Evolutionary conservation across 2,888 invertebrate species (phyloP).

Genomic region (Brenthis daphne): DNA sequence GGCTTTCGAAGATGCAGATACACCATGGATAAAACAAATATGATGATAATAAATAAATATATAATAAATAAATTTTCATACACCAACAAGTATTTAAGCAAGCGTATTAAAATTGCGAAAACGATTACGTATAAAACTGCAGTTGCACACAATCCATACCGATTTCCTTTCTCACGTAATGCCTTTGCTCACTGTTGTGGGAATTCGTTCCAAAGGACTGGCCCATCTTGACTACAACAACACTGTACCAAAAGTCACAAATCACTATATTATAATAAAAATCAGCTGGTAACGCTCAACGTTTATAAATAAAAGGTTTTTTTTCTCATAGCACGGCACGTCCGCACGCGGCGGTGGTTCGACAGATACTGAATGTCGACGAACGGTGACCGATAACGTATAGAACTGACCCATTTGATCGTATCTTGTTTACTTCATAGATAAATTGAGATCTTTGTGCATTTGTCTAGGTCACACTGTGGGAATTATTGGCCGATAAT

Average conservation of each 20-base stretch:
- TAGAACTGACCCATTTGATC: slow-evolving; percentile 45
- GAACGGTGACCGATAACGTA: slow-evolving; percentile 50
- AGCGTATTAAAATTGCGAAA: slow-evolving; percentile 14
- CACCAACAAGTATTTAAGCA: slow-evolving; percentile 4
- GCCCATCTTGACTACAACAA: slow-evolving; percentile 64
- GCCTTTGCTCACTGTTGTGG: slow-evolving; percentile 71
- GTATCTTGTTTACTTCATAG: slow-evolving; percentile 38
- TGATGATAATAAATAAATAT: neutral
- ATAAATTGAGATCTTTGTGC: slow-evolving; percentile 26
- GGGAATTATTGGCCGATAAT: neutral
- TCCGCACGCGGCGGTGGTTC: slow-evolving; percentile 37
- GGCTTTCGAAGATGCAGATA: neutral
- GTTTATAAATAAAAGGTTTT: neutral
- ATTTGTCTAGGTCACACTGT: slow-evolving; percentile 17
- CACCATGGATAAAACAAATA: neutral
- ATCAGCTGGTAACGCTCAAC: slow-evolving; percentile 52
- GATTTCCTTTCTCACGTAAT: slow-evolving; percentile 74
- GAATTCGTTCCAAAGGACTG: slow-evolving; percentile 78
- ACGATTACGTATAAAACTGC: slow-evolving; percentile 12
- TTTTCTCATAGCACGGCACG: slow-evolving; percentile 39
- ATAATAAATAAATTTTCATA: neutral
- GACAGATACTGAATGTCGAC: slow-evolving; percentile 35
- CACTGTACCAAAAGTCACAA: slow-evolving; percentile 45
- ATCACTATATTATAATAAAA: slow-evolving; percentile 48
- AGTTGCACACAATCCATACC: slow-evolving; percentile 53